These are phyloP conservation scores for Gobionotothen gibberifrons DNA, from an alignment of 2,797 vertebrate species.

Conservation along the genomic window DNA sequence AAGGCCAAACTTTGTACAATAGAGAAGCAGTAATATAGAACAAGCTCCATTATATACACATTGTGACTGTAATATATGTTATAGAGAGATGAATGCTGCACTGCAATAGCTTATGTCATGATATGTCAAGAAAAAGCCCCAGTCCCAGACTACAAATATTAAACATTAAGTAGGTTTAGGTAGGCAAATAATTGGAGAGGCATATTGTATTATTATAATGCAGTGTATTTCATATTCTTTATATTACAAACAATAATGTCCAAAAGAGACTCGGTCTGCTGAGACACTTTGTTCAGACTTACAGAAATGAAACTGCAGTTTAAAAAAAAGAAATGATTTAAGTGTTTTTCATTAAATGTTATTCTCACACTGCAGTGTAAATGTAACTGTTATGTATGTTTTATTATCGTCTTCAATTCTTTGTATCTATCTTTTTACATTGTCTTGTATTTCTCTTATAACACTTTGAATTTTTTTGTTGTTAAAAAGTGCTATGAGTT, in stretches of 20 bases:
- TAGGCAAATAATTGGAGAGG: background rate
- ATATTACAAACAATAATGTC: constrained; percentile 13
- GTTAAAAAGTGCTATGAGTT: no score
- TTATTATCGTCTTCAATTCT: background rate
- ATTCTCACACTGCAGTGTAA: background rate
- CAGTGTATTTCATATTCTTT: background rate
- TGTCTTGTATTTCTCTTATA: background rate
- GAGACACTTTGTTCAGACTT: background rate
- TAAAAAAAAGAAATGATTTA: background rate
- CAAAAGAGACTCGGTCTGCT: background rate
- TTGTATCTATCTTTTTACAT: background rate
- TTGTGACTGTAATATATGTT: constrained; percentile 10
- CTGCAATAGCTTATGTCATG: background rate
- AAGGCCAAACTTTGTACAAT: constrained; percentile 10
- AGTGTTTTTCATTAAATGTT: background rate
- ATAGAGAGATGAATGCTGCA: background rate
- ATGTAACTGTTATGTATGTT: background rate
- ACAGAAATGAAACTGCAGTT: background rate
- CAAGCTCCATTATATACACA: constrained; percentile 4
- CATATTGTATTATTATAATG: background rate
- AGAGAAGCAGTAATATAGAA: constrained; percentile 3
- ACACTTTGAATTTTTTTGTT: background rate
- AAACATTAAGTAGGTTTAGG: background rate
- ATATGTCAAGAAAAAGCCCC: constrained; percentile 4
- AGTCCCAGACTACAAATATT: background rate